phyloP scores from a whole-genome alignment of 1,140 invertebrate genomes.

The Eumeta japonica region DNA sequence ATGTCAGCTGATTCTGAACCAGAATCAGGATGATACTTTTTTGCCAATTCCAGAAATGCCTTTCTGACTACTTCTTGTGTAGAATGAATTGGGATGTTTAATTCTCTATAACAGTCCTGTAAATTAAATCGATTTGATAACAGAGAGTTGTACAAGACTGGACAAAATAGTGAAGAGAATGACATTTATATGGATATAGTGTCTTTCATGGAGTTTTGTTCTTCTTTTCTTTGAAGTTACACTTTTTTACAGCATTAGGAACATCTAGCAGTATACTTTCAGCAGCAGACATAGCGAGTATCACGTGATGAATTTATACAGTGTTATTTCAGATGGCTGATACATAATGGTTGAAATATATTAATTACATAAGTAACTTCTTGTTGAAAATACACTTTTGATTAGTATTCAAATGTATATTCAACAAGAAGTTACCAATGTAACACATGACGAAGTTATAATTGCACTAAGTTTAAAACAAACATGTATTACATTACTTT shows the following conservation, averaged over 20 bases:
- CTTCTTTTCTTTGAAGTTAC: constrained; percentile 5
- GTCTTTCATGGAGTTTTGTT: constrained; percentile 8
- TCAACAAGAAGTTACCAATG: too few relatives aligned
- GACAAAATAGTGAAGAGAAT: not conserved
- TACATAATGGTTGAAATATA: too few relatives aligned
- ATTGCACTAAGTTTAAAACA: too few relatives aligned
- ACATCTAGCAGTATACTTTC: too few relatives aligned
- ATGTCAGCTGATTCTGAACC: constrained; percentile 65
- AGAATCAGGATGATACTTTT: constrained; percentile 81
- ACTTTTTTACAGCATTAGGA: not conserved
- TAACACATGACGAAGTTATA: too few relatives aligned
- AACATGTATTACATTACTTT: too few relatives aligned
- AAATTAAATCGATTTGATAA: constrained; percentile 17
- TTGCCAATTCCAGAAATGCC: constrained; percentile 74
- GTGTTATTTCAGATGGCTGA: too few relatives aligned
- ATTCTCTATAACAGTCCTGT: constrained; percentile 65
- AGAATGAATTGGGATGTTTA: constrained; percentile 66
- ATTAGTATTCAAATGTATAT: too few relatives aligned
- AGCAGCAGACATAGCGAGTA: too few relatives aligned
- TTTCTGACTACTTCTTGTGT: constrained; percentile 70
- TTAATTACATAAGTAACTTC: too few relatives aligned
- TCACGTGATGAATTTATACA: too few relatives aligned
- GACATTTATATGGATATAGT: not conserved
- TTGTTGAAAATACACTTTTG: too few relatives aligned
- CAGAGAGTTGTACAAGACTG: not conserved